Conservation (phyloP, 2,113 vertebrate species). For the Phoxinus phoxinus region DNA sequence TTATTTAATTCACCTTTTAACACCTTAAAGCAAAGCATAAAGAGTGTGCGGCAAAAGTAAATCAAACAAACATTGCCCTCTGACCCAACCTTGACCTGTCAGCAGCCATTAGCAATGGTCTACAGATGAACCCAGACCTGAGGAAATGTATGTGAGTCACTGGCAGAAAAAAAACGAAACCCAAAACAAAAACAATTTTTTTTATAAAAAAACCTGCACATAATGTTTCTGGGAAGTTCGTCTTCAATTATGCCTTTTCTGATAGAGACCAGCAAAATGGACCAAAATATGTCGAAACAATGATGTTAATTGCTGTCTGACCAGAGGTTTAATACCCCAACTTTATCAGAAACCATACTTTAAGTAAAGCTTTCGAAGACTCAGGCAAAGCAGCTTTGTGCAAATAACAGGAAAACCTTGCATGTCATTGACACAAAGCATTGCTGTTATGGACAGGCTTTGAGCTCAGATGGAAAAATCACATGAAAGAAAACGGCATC, state of each 20-base stretch:
- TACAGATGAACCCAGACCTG: constrained; percentile 38
- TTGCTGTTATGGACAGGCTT: constrained; percentile 42
- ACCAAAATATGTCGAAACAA: background rate
- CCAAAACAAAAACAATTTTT: too few species aligned
- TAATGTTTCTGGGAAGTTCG: constrained; percentile 1
- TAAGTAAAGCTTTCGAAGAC: constrained; percentile 30
- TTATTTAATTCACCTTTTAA: constrained; percentile 35
- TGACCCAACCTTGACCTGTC: constrained; percentile 35
- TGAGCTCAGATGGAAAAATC: constrained; percentile 64
- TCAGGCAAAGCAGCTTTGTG: constrained; percentile 30
- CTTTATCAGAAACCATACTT: constrained; percentile 14
- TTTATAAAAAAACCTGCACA: background rate
- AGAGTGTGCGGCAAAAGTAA: background rate
- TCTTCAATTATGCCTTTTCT: background rate
- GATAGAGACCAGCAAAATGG: background rate
- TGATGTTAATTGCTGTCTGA: background rate
- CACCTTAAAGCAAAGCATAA: constrained; percentile 17
- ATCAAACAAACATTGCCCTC: constrained; percentile 4
- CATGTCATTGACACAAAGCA: constrained; percentile 45
- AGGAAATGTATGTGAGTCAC: constrained; percentile 35
- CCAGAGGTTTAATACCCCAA: background rate
- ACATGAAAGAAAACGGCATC: constrained; percentile 84
- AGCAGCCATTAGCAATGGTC: constrained; percentile 36
- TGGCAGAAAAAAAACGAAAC: background rate
- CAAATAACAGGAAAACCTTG: constrained; percentile 43